These are phyloP conservation scores for Cactoblastis cactorum DNA, from an alignment of 2,888 invertebrate species.

Conservation along the genomic window DNA sequence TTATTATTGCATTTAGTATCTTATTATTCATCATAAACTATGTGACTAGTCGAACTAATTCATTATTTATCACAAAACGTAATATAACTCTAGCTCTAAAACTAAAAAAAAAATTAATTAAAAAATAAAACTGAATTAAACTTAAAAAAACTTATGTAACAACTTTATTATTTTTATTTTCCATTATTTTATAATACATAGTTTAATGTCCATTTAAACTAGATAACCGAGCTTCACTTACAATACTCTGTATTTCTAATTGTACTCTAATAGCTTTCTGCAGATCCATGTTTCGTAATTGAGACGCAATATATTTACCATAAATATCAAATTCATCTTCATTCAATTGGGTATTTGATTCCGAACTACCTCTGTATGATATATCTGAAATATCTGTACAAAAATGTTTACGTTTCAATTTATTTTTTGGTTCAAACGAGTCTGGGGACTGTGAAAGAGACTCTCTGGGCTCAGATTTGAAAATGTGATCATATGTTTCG, in stretches of 20 bases:
- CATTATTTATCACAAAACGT: no score
- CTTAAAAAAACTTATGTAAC: no score
- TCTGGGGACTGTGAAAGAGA: constrained; percentile 15
- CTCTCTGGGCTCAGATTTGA: constrained; percentile 44
- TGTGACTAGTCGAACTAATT: no score
- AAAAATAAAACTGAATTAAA: no score
- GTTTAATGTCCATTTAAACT: constrained; percentile 17
- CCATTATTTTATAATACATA: no score
- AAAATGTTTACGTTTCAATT: constrained; percentile 38
- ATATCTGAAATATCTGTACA: constrained; percentile 43
- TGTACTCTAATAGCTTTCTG: constrained; percentile 58
- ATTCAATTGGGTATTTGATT: constrained; percentile 24
- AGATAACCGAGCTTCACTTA: constrained; percentile 61
- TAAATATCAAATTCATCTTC: constrained; percentile 74
- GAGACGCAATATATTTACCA: constrained; percentile 66
- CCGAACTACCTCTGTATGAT: constrained; percentile 32
- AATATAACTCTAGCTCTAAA: no score
- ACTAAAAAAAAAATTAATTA: no score
- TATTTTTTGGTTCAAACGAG: constrained; percentile 39
- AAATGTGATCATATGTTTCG: constrained; percentile 38
- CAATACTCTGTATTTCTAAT: constrained; percentile 60
- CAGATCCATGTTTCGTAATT: constrained; percentile 60
- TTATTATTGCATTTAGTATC: no score
- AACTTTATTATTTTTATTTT: no score
- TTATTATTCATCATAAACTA: no score